These are phyloP conservation scores for Nasonia vitripennis DNA, from an alignment of 1,140 invertebrate genomes.

Conservation along the genomic window DNA sequence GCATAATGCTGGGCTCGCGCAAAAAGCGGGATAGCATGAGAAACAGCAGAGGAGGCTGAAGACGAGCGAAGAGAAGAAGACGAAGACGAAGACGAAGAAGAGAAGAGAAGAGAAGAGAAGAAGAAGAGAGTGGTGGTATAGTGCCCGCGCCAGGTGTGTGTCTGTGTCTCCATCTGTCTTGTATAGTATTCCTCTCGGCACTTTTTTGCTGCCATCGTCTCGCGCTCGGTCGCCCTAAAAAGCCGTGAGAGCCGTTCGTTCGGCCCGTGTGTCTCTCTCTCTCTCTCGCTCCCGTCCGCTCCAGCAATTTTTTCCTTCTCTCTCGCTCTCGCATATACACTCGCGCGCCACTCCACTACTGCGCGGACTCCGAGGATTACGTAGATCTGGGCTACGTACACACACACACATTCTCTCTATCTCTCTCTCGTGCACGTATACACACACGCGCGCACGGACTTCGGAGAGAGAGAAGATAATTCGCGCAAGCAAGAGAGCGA, in stretches of 20 bases:
- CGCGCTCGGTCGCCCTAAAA: conserved; percentile 12
- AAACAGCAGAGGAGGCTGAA: conserved; percentile 6
- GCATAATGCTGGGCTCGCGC: background rate
- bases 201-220: conserved; percentile 26
- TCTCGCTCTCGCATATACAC: conserved; percentile 30
- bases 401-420: background rate
- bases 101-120: background rate
- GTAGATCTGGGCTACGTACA: conserved; percentile 20
- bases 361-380: conserved; percentile 1
- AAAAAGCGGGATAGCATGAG: conserved; percentile 3
- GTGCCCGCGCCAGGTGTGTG: conserved; percentile 49
- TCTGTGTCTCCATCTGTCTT: conserved; percentile 14
- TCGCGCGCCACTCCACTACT: background rate
- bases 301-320: conserved; percentile 25
- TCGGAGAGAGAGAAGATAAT: conserved; percentile 19
- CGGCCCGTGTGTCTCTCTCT: background rate
- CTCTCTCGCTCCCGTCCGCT: conserved; percentile 12
- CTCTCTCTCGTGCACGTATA: too few species aligned
- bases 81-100: too few species aligned
- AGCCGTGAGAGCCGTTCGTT: conserved; percentile 8
- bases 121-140: conserved; percentile 45
- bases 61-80: background rate
- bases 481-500: conserved; percentile 5
- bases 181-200: conserved; percentile 31
- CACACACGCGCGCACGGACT: background rate